phyloP scores from a whole-genome alignment of 2,113 vertebrate species.

The Gymnobelideus leadbeateri region DNA sequence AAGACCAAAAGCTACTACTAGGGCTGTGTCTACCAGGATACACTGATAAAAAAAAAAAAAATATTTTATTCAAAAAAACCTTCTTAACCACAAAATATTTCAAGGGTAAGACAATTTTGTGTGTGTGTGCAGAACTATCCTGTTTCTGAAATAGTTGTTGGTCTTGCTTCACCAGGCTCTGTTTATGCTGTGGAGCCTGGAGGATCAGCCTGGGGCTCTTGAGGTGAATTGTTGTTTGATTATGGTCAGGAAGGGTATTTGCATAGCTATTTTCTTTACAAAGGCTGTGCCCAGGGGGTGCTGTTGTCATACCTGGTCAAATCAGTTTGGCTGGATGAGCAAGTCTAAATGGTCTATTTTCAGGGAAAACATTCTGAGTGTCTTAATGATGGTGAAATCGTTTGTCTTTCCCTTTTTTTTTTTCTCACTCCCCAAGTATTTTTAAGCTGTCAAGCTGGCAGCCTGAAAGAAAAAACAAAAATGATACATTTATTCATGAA shows the following conservation, averaged over 20 bases:
- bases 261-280: neutral
- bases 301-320: neutral
- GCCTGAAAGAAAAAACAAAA: constrained; percentile 39
- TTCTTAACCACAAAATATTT: neutral
- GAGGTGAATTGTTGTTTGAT: neutral
- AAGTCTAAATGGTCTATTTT: constrained; percentile 4
- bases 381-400: constrained; percentile 21
- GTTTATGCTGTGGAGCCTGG: neutral
- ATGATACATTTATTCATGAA: constrained; percentile 1
- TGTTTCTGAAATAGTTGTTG: neutral
- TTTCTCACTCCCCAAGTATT: constrained; percentile 26
- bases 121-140: neutral
- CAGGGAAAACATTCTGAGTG: constrained; percentile 11
- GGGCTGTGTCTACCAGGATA: neutral
- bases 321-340: constrained; percentile 17
- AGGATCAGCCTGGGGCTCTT: neutral
- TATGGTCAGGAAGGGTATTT: neutral
- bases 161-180: neutral
- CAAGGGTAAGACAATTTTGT: neutral
- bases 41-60: neutral
- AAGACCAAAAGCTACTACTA: neutral
- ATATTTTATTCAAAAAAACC: neutral
- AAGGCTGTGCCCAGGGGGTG: neutral
- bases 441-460: neutral
- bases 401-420: neutral